Conservation (phyloP, 2,113 vertebrate genomes). For the Theristicus caerulescens region DNA sequence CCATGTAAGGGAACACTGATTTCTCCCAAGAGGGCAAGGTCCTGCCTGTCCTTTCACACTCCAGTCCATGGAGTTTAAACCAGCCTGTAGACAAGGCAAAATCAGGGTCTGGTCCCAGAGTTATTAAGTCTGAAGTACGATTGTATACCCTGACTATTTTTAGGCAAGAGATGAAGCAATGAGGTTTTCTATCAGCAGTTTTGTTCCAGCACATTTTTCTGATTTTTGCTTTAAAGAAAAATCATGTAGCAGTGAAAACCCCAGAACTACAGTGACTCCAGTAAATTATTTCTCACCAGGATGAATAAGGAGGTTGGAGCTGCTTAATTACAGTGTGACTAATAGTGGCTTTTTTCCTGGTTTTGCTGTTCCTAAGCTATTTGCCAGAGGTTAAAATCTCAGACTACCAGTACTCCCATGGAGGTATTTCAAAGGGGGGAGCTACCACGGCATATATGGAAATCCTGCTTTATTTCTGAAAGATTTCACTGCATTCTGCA, state of each 20-base stretch:
- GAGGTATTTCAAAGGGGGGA: not conserved
- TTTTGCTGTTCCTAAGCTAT: not conserved
- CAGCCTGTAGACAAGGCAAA: not conserved
- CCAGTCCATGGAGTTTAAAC: not conserved
- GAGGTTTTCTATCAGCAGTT: not conserved
- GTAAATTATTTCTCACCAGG: not conserved
- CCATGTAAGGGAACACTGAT: not conserved
- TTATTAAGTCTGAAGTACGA: not conserved
- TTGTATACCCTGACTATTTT: not conserved
- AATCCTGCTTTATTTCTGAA: not conserved
- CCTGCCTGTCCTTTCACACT: not conserved
- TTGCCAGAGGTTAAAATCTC: not conserved
- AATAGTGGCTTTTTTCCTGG: accelerated
- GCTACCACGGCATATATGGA: no score
- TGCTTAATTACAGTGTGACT: not conserved
- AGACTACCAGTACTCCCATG: not conserved
- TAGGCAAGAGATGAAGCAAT: not conserved
- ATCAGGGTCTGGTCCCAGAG: not conserved
- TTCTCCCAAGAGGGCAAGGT: not conserved
- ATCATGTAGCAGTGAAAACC: not conserved
- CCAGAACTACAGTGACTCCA: not conserved
- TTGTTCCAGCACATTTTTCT: not conserved
- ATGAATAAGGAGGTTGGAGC: not conserved
- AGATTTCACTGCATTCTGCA: not conserved
- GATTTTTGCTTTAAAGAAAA: not conserved